These are phyloP conservation scores for Amblyjoppa proteus DNA, from an alignment of 2,888 invertebrate genomes.

Conservation along the genomic window DNA sequence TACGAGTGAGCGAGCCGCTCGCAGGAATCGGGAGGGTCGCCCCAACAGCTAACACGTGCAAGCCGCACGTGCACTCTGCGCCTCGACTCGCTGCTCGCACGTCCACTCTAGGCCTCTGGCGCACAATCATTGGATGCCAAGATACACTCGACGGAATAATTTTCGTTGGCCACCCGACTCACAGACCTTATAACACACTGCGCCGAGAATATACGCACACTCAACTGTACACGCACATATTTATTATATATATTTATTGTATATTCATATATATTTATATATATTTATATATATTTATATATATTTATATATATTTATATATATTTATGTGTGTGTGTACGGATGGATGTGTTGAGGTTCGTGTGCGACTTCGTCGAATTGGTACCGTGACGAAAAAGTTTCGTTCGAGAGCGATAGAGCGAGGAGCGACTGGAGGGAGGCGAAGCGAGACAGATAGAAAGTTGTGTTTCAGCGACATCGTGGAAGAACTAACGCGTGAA, in stretches of 20 bases:
- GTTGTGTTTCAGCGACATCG: constrained; percentile 17
- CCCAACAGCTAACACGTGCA: constrained; percentile 84
- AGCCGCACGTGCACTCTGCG: constrained; percentile 84
- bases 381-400: constrained; percentile 54
- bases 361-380: constrained; percentile 65
- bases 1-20: constrained; percentile 58
- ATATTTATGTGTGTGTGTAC: constrained; percentile 22
- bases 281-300: too few species aligned
- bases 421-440: background rate
- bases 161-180: constrained; percentile 75
- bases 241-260: too few species aligned
- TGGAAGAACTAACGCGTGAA: constrained; percentile 2
- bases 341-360: constrained; percentile 35
- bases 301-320: background rate
- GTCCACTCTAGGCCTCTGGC: constrained; percentile 83
- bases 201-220: constrained; percentile 4
- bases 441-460: constrained; percentile 30
- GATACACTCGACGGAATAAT: constrained; percentile 83
- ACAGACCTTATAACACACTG: constrained; percentile 38
- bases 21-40: constrained; percentile 82
- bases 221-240: constrained; percentile 26
- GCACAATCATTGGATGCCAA: constrained; percentile 84
- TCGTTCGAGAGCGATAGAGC: constrained; percentile 38
- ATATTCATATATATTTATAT: background rate
- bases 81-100: constrained; percentile 64